These are phyloP conservation scores for Ceyx cyanopectus DNA, from an alignment of 2,113 vertebrate species.

Conservation along the genomic window DNA sequence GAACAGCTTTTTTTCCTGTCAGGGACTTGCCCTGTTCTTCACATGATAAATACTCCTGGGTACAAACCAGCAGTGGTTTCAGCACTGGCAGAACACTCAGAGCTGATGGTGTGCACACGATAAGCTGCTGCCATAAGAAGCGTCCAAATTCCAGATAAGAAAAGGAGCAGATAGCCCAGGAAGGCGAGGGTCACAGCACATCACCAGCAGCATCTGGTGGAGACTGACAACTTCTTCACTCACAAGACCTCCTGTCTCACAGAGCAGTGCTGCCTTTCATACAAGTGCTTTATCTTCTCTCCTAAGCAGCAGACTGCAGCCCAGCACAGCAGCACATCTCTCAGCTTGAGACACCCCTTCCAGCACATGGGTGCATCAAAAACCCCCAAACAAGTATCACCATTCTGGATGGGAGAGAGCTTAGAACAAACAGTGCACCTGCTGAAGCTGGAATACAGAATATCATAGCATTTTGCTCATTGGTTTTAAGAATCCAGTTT, in stretches of 20 bases:
- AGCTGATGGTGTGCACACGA: not conserved
- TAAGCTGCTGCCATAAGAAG: not conserved
- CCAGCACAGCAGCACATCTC: no score
- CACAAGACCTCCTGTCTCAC: not conserved
- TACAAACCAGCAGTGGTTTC: not conserved
- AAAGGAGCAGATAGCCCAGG: not conserved
- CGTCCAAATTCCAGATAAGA: not conserved
- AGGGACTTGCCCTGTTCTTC: not conserved
- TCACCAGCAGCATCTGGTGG: not conserved
- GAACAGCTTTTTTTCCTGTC: not conserved
- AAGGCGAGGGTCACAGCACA: rapidly evolving
- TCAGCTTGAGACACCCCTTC: not conserved
- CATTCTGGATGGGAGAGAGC: not conserved
- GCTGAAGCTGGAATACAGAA: not conserved
- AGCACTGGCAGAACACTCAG: not conserved
- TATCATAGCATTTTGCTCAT: not conserved
- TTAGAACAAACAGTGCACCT: not conserved
- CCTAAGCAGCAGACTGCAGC: not conserved
- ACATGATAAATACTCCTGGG: not conserved
- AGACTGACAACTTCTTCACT: not conserved
- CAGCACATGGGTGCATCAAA: not conserved
- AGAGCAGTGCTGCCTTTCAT: not conserved
- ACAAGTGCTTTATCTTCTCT: not conserved
- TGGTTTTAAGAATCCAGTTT: not conserved
- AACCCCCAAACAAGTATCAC: no score